Base-by-base conservation (phyloP, 1,140 invertebrate genomes). In the Mya arenaria region DNA sequence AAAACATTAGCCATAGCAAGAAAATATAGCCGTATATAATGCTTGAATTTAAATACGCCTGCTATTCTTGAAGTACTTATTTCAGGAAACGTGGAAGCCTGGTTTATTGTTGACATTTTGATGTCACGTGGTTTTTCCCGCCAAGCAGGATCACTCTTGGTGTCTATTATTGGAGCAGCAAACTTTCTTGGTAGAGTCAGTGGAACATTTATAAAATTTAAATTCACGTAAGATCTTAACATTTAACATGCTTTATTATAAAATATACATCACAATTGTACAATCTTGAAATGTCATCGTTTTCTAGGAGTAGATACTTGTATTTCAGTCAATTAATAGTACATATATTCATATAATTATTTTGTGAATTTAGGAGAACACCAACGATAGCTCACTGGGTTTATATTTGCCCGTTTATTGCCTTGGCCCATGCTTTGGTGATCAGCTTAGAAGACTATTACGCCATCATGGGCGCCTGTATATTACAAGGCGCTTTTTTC, bases 91-190 rank as follows among this genome's bases (percentile, higher is more conserved):
- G 60, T 79, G 19, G 75, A 79, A 30, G 75, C 63, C 15, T 68
- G 62, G 75, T 79, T 79, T 39, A 79, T 79, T n/a, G 75, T 68
- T 37, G 75, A 79, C 63, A 79, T 79, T 5, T 36, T 79, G 75
- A 68, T 41, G 41, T 65, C 62, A 62, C 39, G 75, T 3, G 75
- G 75, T 10, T 68, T 65, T 58, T 8, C 36, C 1, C 8, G 75
- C 19, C 25, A 56, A n/a, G 36, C 58, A 0, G 75, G 75, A 25
- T 79, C 75, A 4, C 34, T 79, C 15, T 44, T 79, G n/a, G 62
- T 79, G 2, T 68, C 62, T 23, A 28, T 23, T 28, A 30, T 79
- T 28, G 75, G 75, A 23, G 44, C 65, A n/a, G 39, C 63, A 28
- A 79, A 79, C 37, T 56, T 79, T 55, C 13, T 79, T 37, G 75